phyloP scores from a whole-genome alignment of 2,888 invertebrate genomes.

The Rhingia rostrata region DNA sequence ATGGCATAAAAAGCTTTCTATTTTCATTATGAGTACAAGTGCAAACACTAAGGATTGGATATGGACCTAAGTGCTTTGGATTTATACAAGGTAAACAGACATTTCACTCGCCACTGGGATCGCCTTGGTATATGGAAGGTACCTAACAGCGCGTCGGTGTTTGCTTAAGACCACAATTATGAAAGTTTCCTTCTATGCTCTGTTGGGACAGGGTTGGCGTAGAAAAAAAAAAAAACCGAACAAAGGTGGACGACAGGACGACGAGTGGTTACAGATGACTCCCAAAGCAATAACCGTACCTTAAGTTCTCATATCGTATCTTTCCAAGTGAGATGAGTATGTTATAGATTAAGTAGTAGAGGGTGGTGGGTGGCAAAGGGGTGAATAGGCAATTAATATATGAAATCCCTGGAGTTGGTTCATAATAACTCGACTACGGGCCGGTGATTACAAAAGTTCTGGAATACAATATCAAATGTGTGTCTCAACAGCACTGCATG shows the following conservation, averaged over 20 bases:
- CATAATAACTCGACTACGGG: slow-evolving; percentile 59
- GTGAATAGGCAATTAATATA: slow-evolving; percentile 71
- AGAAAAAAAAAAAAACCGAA: slow-evolving; percentile 51
- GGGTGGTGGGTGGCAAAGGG: slow-evolving; percentile 32
- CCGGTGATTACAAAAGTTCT: slow-evolving; percentile 56
- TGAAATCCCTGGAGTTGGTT: slow-evolving; percentile 69
- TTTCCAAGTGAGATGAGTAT: slow-evolving; percentile 43
- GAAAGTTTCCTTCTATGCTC: slow-evolving; percentile 70
- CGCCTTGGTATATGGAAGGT: slow-evolving; percentile 31
- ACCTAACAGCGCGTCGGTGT: slow-evolving; percentile 49
- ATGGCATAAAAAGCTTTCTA: slow-evolving; percentile 76
- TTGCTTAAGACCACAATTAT: slow-evolving; percentile 74
- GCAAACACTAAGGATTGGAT: slow-evolving; percentile 76
- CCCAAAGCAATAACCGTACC: slow-evolving; percentile 73
- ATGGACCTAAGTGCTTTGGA: slow-evolving; percentile 75
- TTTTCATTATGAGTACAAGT: slow-evolving; percentile 77
- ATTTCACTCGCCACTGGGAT: slow-evolving; percentile 72
- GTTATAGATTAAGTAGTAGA: slow-evolving; percentile 57
- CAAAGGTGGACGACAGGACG: slow-evolving; percentile 67
- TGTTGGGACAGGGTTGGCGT: neutral
- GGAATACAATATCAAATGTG: slow-evolving; percentile 46
- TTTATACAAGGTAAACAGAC: slow-evolving; percentile 76
- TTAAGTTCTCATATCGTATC: slow-evolving; percentile 47
- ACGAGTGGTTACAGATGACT: slow-evolving; percentile 72
- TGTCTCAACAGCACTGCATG: neutral